Evolutionary conservation across 2,888 invertebrate species (phyloP), one percentile per base, ranked within the genome.

Genomic region (Synanthedon formicaeformis): DNA sequence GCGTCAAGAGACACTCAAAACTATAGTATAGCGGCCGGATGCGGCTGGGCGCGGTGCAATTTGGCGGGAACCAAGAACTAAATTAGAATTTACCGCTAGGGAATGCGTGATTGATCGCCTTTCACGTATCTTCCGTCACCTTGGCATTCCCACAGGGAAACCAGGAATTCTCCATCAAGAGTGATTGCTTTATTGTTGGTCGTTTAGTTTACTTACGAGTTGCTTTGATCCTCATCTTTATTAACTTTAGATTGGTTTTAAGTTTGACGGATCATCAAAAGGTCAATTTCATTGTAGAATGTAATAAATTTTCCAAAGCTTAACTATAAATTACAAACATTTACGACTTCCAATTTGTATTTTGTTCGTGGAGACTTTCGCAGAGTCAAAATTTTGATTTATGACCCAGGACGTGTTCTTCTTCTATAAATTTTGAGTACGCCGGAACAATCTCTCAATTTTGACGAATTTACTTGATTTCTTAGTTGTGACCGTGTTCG

Each of bases 391-490:
- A 13, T 14, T 14, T 45, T 14, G 45, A 6, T 14, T 34, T 10
- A 8, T 34, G n/a, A 45, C 8, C 45, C 13, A 12, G n/a, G 45
- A 16, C 16, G 11, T 49, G 49, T 16, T 49, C 23, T 23, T 23
- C 49, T 1, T 16, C 49, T 5, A 16, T 49, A 49, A 11, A 49
- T 49, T 10, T 49, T 18, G n/a, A 13, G 23, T 14, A 27, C 50
- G 53, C 56, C 59, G 57, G 61, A 69, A 73, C 67, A 70, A 72
- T 67, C 58, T 58, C 54, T 60, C 58, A 61, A 67, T 67, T 69
- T 76, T 73, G 75, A 71, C 65, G 70, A 75, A 71, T 74, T 71
- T 68, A 71, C 62, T 65, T 71, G 70, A 71, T 76, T 73, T 69
- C 70, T 71, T 69, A 71, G 75, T 73, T 69, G 71, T 72, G 56